Base-by-base conservation (phyloP, 2,797 vertebrate genomes). In the Manis pentadactyla region DNA sequence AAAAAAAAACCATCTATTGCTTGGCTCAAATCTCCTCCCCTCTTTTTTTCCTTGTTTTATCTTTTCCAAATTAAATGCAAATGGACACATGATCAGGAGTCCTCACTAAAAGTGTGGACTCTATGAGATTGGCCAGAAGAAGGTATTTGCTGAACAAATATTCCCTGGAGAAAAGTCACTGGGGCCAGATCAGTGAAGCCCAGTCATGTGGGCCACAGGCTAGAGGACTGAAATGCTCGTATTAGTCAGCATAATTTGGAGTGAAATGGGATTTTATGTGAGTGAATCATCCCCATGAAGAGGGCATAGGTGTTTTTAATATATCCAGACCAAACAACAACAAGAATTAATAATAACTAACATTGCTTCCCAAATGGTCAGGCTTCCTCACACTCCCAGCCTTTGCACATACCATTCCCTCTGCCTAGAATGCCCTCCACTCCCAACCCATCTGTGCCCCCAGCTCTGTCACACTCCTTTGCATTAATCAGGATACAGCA, bases 61-160 rank as follows among this genome's bases (percentile, higher is more conserved):
- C 74, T 73, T 90, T 94, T 57, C 29, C 73, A 75, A 93, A 87
- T 91, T 89, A 90, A 90, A 93, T 49, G 61, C 8, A 39, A 93
- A 91, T 31, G 42, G 78, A 49, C 79, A 57, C 53, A 77, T 9
- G 27, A 73, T 37, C 51, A 93, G 69, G 39, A 77, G 39, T 59
- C 73, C 39, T 92, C 83, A 17, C 18, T 39, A 14, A 27, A 83
- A 75, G 46, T 74, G 59, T 71, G 83, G 29, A 46, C 29, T 39
- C 46, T 51, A 25, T 74, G 82, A 86, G 87, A 96, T n/a, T 63
- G 4, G 64, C 87, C 7, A 2, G 81, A 87, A 97, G 68, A 90
- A 93, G 79, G 82, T 82, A 75, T 77, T 57, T 57, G 95, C 78
- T 96, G 64, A 93, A 91, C 89, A 87, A 91, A 51, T 66, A 29